These are phyloP conservation scores for Protobothrops flavoviridis DNA, from an alignment of 2,113 vertebrate species.

Conservation along the genomic window DNA sequence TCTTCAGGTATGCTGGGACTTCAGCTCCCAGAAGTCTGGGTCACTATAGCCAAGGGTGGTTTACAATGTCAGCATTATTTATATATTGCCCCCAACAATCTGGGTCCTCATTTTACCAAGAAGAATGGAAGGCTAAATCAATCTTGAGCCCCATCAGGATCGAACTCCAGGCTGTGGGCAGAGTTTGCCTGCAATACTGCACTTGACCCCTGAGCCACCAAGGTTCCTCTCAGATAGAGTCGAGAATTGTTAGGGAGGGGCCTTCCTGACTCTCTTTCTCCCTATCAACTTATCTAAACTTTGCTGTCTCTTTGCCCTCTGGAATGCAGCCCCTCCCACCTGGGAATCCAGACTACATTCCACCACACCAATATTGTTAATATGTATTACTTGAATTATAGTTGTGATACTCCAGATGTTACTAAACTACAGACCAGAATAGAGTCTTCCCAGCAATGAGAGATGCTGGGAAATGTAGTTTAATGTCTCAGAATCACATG, in stretches of 20 bases:
- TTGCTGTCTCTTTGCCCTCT: not conserved
- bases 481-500: not conserved
- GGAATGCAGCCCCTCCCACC: not conserved
- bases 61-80: not conserved
- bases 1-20: not conserved
- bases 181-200: no score
- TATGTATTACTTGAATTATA: not conserved
- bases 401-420: not conserved
- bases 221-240: no score
- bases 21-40: not conserved
- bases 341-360: not conserved
- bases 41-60: not conserved
- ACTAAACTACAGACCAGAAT: not conserved
- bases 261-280: no score
- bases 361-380: not conserved
- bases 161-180: not conserved
- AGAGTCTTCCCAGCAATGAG: not conserved
- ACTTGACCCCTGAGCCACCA: not conserved
- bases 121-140: not conserved
- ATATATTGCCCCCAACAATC: not conserved
- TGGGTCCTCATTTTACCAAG: not conserved
- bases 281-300: not conserved
- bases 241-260: no score
- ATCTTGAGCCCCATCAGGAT: not conserved
- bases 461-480: not conserved